Evolutionary conservation across 2,797 vertebrate genomes (phyloP).

Genomic region (Gobionotothen gibberifrons): DNA sequence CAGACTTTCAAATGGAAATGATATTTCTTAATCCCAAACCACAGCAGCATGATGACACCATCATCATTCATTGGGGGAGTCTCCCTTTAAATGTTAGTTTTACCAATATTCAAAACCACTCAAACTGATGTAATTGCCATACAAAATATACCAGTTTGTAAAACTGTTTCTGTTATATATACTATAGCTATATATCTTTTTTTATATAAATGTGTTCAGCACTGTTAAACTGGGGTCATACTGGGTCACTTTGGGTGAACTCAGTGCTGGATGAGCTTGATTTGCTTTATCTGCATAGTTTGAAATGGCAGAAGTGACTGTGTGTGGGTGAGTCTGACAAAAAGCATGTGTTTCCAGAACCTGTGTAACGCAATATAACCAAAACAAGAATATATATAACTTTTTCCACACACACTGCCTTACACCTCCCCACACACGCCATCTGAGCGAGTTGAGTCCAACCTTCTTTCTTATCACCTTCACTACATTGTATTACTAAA

Average conservation of each 20-base stretch:
- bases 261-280: slow-evolving; percentile 3
- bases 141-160: neutral
- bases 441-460: slow-evolving; percentile 15
- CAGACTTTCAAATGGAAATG: no score
- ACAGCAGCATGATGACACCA: neutral
- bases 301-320: slow-evolving; percentile 4
- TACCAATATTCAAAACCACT: slow-evolving; percentile 1
- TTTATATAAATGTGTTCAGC: neutral
- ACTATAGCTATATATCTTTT: neutral
- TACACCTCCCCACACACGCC: slow-evolving; percentile 21
- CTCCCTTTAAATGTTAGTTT: slow-evolving; percentile 3
- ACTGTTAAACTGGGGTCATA: slow-evolving; percentile 7
- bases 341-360: slow-evolving; percentile 17
- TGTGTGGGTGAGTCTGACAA: slow-evolving; percentile 19
- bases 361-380: slow-evolving; percentile 21
- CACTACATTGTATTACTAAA: slow-evolving; percentile 20
- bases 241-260: slow-evolving; percentile 12
- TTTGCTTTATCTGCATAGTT: slow-evolving; percentile 39
- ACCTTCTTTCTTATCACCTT: slow-evolving; percentile 4
- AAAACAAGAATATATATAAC: slow-evolving; percentile 29
- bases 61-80: neutral
- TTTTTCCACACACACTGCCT: slow-evolving; percentile 7
- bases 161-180: neutral
- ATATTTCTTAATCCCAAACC: neutral
- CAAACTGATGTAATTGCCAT: neutral